Percentiles rank a stretch among this genome's conserved stretches.
Evolutionary conservation across 2,888 invertebrate species (phyloP).

Genomic region (Cataglyphis altisquamis): DNA sequence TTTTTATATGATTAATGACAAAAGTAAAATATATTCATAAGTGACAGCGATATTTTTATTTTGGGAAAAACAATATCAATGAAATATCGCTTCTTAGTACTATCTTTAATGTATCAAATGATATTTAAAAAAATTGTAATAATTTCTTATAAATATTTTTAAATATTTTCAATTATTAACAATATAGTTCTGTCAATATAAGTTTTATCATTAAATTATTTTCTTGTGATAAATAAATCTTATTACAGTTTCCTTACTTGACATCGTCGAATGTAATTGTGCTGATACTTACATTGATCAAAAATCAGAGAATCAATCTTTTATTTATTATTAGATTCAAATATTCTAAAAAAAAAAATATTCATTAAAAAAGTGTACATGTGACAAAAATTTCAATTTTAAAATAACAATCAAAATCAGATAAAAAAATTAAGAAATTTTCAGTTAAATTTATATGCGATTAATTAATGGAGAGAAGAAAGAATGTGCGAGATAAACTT

Average conservation of each 20-base stretch:
- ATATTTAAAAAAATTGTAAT: not conserved
- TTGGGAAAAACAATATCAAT: not conserved
- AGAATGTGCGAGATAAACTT: not conserved
- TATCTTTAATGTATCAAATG: not conserved
- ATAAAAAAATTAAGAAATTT: not conserved
- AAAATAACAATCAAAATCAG: not conserved
- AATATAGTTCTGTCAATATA: not conserved
- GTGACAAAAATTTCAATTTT: not conserved
- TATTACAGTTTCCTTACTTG: not conserved
- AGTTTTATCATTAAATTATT: not conserved
- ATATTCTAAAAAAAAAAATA: not conserved
- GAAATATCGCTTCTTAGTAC: not conserved
- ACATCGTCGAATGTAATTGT: not conserved
- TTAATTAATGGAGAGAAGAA: not conserved
- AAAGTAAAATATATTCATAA: not conserved
- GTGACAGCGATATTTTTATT: not conserved
- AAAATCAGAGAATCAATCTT: not conserved
- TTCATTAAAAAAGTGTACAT: not conserved
- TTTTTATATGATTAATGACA: not conserved
- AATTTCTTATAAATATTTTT: not conserved
- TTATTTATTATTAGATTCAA: not conserved
- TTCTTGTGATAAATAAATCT: not conserved
- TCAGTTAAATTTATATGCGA: constrained; percentile 3
- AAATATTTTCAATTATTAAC: not conserved
- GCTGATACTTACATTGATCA: not conserved